phyloP scores from a whole-genome alignment of 2,113 vertebrate genomes.

The Acanthisitta chloris region DNA sequence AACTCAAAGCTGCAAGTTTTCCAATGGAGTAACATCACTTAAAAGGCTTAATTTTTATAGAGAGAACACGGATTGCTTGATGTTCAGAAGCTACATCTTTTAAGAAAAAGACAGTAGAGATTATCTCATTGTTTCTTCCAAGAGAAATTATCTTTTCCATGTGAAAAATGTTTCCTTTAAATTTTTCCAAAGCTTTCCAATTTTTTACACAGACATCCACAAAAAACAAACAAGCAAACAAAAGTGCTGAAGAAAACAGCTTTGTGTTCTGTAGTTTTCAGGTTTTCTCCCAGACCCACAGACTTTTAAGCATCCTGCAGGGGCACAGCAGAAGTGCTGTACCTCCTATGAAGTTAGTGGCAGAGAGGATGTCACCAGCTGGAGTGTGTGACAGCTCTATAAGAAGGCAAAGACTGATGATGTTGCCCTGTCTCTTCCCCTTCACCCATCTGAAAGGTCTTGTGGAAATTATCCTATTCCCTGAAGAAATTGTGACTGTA shows the following conservation, averaged over 20 bases:
- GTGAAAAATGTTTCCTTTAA: neutral
- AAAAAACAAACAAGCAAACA: neutral
- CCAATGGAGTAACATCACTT: fast-evolving
- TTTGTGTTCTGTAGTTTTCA: neutral
- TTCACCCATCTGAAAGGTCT: neutral
- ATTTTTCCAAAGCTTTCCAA: neutral
- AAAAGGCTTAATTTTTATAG: neutral
- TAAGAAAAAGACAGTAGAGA: neutral
- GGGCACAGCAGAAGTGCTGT: neutral
- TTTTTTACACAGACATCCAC: neutral
- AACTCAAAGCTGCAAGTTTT: neutral
- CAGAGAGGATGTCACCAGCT: neutral
- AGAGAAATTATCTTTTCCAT: neutral
- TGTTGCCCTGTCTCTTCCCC: neutral
- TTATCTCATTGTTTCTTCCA: neutral
- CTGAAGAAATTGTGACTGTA: neutral
- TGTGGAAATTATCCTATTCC: neutral
- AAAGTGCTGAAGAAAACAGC: neutral
- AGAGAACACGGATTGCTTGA: neutral
- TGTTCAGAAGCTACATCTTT: neutral
- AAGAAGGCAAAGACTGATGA: fast-evolving
- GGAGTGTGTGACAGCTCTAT: fast-evolving
- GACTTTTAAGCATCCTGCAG: neutral
- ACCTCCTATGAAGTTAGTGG: neutral
- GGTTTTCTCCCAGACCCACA: neutral